A percentile compares a stretch with the other conserved stretches of the same genome.
phyloP scores from a whole-genome alignment of 23 tunicate species.

The Oikopleura albicans region DNA sequence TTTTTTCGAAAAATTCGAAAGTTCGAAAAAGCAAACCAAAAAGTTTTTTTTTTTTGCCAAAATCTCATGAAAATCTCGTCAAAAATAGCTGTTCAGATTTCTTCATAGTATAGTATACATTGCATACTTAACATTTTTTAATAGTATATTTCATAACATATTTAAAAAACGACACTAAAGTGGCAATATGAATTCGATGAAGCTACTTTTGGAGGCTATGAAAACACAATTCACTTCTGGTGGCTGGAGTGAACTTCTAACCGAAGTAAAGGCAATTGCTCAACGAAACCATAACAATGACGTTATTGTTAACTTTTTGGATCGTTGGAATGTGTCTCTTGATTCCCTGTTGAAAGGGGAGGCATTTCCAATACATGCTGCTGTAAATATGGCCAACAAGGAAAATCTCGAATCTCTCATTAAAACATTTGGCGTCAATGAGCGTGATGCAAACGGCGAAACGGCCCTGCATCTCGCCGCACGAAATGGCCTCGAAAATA shows the following conservation, averaged over 20 bases:
- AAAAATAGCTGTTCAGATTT: no score
- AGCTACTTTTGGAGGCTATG: background rate
- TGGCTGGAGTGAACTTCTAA: background rate
- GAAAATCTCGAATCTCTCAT: background rate
- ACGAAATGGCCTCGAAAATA: background rate
- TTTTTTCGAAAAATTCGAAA: background rate
- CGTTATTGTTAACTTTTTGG: background rate
- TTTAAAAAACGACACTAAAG: no score
- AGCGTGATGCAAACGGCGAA: background rate
- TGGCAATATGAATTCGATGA: background rate
- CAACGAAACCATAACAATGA: background rate
- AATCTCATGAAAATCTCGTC: background rate
- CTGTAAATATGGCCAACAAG: background rate
- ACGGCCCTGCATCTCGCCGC: background rate
- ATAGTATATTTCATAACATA: no score
- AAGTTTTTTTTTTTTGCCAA: background rate
- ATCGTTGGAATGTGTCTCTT: background rate
- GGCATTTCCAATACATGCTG: background rate
- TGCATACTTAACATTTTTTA: no score
- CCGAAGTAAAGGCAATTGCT: background rate
- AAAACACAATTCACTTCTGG: background rate
- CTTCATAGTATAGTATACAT: no score
- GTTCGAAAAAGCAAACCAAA: no score
- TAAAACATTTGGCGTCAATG: background rate
- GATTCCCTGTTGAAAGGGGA: background rate